A percentile compares a stretch with the other conserved stretches of the same genome.
phyloP scores from a whole-genome alignment of 2,113 vertebrate genomes.

The Gymnocephalus cernua region DNA sequence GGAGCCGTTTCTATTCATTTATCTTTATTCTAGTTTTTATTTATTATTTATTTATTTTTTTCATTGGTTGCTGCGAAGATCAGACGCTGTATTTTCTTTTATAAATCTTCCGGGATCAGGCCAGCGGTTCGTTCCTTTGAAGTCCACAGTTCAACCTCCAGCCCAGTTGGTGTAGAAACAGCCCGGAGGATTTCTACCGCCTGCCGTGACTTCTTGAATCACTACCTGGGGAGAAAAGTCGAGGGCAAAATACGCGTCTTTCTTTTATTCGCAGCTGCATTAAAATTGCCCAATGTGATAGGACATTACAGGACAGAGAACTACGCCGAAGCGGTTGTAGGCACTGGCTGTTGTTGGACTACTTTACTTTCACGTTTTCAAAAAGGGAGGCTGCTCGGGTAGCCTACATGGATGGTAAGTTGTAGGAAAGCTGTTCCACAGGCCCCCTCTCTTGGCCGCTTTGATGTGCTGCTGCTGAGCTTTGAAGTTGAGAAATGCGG shows the following conservation, averaged over 20 bases:
- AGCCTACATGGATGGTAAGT: conserved; percentile 89
- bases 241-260: conserved; percentile 17
- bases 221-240: conserved; percentile 71
- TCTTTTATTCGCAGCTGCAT: conserved; percentile 29
- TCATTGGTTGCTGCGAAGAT: conserved; percentile 3
- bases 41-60: conserved; percentile 14
- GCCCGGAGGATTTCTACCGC: conserved; percentile 86
- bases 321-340: conserved; percentile 20
- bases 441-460: conserved; percentile 81
- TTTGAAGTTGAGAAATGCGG: conserved; percentile 88
- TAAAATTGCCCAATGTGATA: conserved; percentile 10
- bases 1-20: accelerated
- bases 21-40: background rate
- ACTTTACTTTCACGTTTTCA: conserved; percentile 62
- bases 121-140: conserved; percentile 90
- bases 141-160: conserved; percentile 91
- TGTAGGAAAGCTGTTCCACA: conserved; percentile 78
- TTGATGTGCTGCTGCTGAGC: conserved; percentile 87
- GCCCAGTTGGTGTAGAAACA: conserved; percentile 89
- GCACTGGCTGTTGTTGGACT: conserved; percentile 66
- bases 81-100: conserved; percentile 71
- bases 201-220: conserved; percentile 82
- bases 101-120: conserved; percentile 91
- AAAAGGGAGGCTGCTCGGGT: conserved; percentile 49
- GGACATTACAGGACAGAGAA: conserved; percentile 30